Evolutionary conservation across 2,888 invertebrate species (phyloP).

Genomic region (Scrobipalpa costella): DNA sequence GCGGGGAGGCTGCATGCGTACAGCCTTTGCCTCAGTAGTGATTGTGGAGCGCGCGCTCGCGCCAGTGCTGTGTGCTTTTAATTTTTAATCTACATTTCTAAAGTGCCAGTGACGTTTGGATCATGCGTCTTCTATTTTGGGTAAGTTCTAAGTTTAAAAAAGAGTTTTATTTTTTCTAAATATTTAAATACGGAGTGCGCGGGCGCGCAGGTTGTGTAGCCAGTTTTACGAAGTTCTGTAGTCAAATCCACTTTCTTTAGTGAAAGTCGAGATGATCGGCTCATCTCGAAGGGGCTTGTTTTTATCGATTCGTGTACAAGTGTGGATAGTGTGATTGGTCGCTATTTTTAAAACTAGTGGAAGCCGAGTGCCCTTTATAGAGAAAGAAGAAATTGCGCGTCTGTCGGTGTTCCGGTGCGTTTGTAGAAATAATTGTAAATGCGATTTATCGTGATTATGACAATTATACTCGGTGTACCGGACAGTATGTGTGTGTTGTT

Average conservation of each 20-base stretch:
- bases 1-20: constrained; percentile 62
- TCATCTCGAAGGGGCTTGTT: constrained; percentile 55
- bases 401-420: constrained; percentile 20
- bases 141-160: constrained; percentile 50
- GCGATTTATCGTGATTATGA: constrained; percentile 3
- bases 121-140: constrained; percentile 76
- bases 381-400: constrained; percentile 22
- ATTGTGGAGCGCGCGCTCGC: constrained; percentile 67
- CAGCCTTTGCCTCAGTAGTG: constrained; percentile 59
- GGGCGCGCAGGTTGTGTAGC: constrained; percentile 39
- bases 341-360: constrained; percentile 36
- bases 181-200: constrained; percentile 28
- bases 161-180: constrained; percentile 10
- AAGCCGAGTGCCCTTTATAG: constrained; percentile 24
- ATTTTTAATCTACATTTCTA: constrained; percentile 52
- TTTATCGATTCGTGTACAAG: constrained; percentile 51
- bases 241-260: constrained; percentile 57
- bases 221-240: constrained; percentile 17
- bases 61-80: constrained; percentile 68
- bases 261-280: constrained; percentile 62
- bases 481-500: not conserved
- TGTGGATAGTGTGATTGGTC: constrained; percentile 42
- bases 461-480: constrained; percentile 7
- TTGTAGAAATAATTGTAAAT: constrained; percentile 18
- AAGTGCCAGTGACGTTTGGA: constrained; percentile 67